A percentile compares a stretch with the other conserved stretches of the same genome.
Conservation (phyloP, 2,888 invertebrate genomes). For the Rugalucina vietnamica region DNA sequence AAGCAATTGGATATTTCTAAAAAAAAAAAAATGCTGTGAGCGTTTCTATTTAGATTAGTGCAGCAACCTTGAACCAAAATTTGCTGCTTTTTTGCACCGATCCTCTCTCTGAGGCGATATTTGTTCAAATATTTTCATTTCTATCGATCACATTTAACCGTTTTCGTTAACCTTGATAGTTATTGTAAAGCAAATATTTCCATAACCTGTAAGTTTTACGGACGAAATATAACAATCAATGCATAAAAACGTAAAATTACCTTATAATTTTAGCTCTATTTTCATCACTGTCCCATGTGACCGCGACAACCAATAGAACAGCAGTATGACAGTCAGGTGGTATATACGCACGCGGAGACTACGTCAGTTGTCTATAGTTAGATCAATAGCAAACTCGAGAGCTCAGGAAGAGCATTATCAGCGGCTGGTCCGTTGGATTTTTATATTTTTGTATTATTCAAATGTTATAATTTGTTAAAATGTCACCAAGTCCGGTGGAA, state of each 20-base stretch:
- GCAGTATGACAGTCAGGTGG: background rate
- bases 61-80: too few species aligned
- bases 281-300: background rate
- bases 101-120: too few species aligned
- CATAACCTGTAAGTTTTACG: background rate
- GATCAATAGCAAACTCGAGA: background rate
- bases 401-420: constrained; percentile 45
- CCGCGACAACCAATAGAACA: background rate
- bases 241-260: background rate
- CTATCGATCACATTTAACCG: background rate
- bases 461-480: constrained; percentile 62
- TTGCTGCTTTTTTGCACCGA: too few species aligned
- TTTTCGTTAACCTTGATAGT: background rate
- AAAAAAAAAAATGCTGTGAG: too few species aligned
- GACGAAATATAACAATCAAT: background rate
- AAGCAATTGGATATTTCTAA: too few species aligned
- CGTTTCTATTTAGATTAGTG: too few species aligned
- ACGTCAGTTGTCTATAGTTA: background rate
- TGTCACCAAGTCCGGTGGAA: constrained; percentile 78
- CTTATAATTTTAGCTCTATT: background rate
- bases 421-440: constrained; percentile 76
- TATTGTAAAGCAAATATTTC: background rate
- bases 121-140: background rate
- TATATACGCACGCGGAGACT: background rate
- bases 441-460: constrained; percentile 52